Percentiles rank a stretch among this genome's conserved stretches.
Conservation (phyloP, 2,888 invertebrate genomes). For the Altica lythri region DNA sequence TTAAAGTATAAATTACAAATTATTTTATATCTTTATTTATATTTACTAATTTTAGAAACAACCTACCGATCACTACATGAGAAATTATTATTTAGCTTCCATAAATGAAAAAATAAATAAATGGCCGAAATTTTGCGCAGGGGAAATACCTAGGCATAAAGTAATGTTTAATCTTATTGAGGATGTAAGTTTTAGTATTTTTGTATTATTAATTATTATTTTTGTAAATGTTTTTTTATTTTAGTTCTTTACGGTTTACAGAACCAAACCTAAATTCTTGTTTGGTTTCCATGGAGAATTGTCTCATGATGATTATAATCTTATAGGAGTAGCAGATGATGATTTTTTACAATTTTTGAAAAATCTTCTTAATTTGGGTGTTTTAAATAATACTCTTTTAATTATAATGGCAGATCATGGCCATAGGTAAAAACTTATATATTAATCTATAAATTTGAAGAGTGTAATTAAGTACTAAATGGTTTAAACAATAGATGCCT, state of each 20-base stretch:
- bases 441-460: too few relatives aligned
- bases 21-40: too few relatives aligned
- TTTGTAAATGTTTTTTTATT: conserved; percentile 34
- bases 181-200: conserved; percentile 60
- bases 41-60: conserved; percentile 59
- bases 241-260: conserved; percentile 66
- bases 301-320: conserved; percentile 84
- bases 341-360: conserved; percentile 72
- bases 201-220: conserved; percentile 28
- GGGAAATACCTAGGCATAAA: conserved; percentile 72
- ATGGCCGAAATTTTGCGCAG: conserved; percentile 68
- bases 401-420: conserved; percentile 95
- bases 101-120: conserved; percentile 61
- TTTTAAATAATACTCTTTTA: conserved; percentile 79
- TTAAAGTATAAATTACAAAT: too few relatives aligned
- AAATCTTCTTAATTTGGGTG: conserved; percentile 63
- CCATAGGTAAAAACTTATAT: conserved; percentile 69
- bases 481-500: too few relatives aligned
- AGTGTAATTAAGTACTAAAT: too few relatives aligned
- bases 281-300: conserved; percentile 90
- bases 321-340: conserved; percentile 76
- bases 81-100: conserved; percentile 77
- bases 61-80: conserved; percentile 90
- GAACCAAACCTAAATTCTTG: conserved; percentile 74
- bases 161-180: conserved; percentile 68